Evolutionary conservation across 2,888 invertebrate genomes (phyloP).

Genomic region (Automeris io): DNA sequence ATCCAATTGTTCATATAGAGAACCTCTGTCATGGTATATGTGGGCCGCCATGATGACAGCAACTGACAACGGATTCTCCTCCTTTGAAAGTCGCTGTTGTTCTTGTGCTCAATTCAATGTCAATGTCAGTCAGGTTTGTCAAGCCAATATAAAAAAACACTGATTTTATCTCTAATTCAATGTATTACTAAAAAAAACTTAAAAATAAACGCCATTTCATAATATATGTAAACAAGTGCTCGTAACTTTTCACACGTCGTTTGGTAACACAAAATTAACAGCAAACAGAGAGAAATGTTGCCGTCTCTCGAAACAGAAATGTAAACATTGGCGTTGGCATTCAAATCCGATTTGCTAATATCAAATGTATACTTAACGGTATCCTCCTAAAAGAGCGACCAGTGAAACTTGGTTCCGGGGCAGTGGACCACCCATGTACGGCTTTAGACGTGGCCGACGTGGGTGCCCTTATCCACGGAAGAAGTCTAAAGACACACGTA

Average conservation of each 20-base stretch:
- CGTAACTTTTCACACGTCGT: not conserved
- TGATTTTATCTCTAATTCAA: too few species aligned
- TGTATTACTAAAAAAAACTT: too few species aligned
- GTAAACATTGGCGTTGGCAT: slow-evolving; percentile 4
- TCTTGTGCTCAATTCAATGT: too few species aligned
- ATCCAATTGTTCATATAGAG: too few species aligned
- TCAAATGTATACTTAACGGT: slow-evolving; percentile 42
- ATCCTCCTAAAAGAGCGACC: slow-evolving; percentile 29
- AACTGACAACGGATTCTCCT: too few species aligned
- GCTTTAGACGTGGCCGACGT: slow-evolving; percentile 11
- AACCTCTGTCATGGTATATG: too few species aligned
- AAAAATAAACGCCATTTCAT: too few species aligned
- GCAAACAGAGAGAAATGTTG: slow-evolving; percentile 3
- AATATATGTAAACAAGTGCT: not conserved
- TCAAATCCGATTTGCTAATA: slow-evolving; percentile 29
- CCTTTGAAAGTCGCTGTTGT: too few species aligned
- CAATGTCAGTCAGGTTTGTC: too few species aligned
- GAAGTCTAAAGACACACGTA: too few species aligned
- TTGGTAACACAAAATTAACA: not conserved
- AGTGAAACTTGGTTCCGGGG: slow-evolving; percentile 39
- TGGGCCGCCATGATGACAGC: too few species aligned
- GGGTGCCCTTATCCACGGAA: not conserved
- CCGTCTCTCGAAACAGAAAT: not conserved
- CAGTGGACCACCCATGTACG: slow-evolving; percentile 34
- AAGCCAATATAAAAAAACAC: too few species aligned